Percentiles rank a stretch among this genome's conserved stretches.
phyloP scores from a whole-genome alignment of 1,140 invertebrate genomes.

The Teleopsis dalmanni region DNA sequence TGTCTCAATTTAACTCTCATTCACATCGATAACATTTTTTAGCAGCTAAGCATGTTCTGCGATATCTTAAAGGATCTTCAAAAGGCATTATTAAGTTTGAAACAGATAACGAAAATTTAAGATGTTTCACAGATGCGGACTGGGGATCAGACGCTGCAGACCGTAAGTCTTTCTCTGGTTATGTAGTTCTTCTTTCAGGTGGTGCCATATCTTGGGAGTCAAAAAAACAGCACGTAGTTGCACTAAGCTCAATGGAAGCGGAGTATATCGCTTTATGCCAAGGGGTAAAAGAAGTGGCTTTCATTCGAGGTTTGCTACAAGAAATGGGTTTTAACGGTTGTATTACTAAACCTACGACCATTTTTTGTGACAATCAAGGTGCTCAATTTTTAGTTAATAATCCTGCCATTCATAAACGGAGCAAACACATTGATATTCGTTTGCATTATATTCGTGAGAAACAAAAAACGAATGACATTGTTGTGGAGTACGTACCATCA shows the following conservation, averaged over 20 bases:
- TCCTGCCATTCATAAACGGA: not conserved
- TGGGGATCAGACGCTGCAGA: not conserved
- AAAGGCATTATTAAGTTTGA: too few species aligned
- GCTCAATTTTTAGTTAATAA: not conserved
- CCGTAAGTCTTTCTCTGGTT: not conserved
- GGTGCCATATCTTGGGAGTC: not conserved
- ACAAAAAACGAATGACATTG: not conserved
- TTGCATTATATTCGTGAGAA: constrained; percentile 6
- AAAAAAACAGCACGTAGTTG: not conserved
- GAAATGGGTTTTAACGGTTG: too few species aligned
- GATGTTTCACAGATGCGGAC: not conserved
- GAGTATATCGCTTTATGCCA: constrained; percentile 32
- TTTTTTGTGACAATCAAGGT: constrained; percentile 7
- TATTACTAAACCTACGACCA: too few species aligned
- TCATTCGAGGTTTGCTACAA: constrained; percentile 26
- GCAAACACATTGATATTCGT: constrained; percentile 5
- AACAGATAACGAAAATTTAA: too few species aligned
- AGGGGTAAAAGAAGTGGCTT: constrained; percentile 16
- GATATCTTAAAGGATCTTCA: not conserved
- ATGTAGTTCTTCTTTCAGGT: not conserved
- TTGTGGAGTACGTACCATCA: not conserved
- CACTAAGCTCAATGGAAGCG: constrained; percentile 22
- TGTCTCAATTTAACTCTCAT: not conserved
- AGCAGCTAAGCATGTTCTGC: not conserved
- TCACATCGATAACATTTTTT: not conserved